Base-by-base conservation (phyloP, 2,113 vertebrate genomes). In the Chamaea fasciata region DNA sequence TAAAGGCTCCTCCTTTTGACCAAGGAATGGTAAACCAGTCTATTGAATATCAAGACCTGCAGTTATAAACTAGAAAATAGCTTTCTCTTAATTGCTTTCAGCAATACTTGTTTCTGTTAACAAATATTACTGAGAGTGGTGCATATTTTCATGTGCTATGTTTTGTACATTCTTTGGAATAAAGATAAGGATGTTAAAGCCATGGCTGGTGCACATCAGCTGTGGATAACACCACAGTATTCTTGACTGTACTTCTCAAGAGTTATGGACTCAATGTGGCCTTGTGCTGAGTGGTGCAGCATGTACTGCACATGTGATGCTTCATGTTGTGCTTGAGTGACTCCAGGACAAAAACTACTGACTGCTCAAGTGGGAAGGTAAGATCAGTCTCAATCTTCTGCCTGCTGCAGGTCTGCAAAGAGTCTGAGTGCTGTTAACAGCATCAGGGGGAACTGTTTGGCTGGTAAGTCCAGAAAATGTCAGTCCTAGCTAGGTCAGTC, bases 301-400 rank as follows among this genome's bases (percentile, higher is more conserved):
- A 7, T 1, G 0, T 69, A 1, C 20, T 37, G 74, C 18, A 15
- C 18, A 39, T 0, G 1, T 0, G 5, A 5, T 39, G 41, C 2
- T 44, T 47, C 16, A 6, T 8, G 2, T 4, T n/a, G 19, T 86
- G 67, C n/a, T 62, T 2, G 0, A 46, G n/a, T 64, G 62, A 31
- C 27, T 63, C 10, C 37, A 35, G 47, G 55, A 55, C 31, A 56
- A 23, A 27, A 59, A 18, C 21, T 23, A 0, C 27, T 39, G 13
- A 26, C 35, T 0, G 1, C 16, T 78, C 47, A 2, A 81, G 13
- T 47, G 18, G 18, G 27, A 59, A 41, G 28, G 47, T 52, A 47
- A 74, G 30, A n/a, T 31, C 7, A 3, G 10, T 39, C 26, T 84
- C 13, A 8, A 1, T 35, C 13, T 52, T 39, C 11, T 50, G 33